A percentile compares a stretch with the other conserved stretches of the same genome.
Evolutionary conservation across 2,888 invertebrate genomes (phyloP).

Genomic region (Amblyjoppa proteus): DNA sequence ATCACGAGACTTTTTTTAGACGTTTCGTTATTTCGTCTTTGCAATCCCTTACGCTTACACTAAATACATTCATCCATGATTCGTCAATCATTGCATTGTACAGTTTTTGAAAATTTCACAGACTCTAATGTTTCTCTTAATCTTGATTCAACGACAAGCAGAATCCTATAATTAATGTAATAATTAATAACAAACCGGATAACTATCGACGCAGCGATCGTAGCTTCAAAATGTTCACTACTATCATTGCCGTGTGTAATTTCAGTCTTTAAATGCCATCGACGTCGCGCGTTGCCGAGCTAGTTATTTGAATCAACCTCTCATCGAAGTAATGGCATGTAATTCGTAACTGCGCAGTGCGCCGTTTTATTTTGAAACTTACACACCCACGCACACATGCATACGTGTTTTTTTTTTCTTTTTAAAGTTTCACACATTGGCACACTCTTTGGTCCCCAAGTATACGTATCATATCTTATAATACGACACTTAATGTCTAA

Average conservation of each 20-base stretch:
- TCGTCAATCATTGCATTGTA: constrained; percentile 29
- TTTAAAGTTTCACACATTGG: constrained; percentile 15
- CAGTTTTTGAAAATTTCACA: constrained; percentile 4
- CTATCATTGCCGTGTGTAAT: constrained; percentile 27
- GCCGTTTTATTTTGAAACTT: not conserved
- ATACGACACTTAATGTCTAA: constrained; percentile 10
- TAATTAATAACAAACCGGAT: not conserved
- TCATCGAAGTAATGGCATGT: constrained; percentile 10
- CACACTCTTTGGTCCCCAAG: constrained; percentile 57
- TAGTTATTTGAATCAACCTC: constrained; percentile 14
- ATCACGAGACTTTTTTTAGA: constrained; percentile 26
- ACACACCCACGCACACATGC: not conserved
- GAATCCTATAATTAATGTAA: not conserved
- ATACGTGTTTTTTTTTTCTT: not conserved
- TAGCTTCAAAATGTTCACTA: constrained; percentile 8
- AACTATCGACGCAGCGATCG: not conserved
- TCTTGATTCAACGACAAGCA: not conserved
- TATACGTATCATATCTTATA: constrained; percentile 10
- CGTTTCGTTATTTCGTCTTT: constrained; percentile 6
- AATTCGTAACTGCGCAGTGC: constrained; percentile 9
- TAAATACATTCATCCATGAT: not conserved
- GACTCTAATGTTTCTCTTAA: not conserved
- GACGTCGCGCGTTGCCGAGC: constrained; percentile 16
- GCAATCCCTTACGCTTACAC: not conserved
- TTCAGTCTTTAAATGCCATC: constrained; percentile 58